Base-by-base conservation (phyloP, 2,888 invertebrate genomes). In the Lithophane leautieri region DNA sequence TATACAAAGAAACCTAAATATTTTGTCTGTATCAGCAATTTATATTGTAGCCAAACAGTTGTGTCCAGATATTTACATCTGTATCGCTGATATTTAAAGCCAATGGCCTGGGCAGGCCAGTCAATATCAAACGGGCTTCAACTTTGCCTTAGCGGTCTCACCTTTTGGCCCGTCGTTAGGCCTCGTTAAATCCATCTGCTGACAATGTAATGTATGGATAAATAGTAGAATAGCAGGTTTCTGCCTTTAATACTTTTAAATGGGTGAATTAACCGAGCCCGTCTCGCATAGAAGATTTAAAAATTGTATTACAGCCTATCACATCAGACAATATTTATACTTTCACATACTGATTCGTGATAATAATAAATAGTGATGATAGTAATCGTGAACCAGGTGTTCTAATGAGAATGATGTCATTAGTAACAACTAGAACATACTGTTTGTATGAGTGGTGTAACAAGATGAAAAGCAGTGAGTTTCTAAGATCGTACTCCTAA, bases 171-270 rank as follows among this genome's bases (percentile, higher is more conserved):
- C 40, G 70, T 25, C 56, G 54, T 71, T 60, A 69, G 58, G 58
- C 68, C 73, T 73, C 70, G 47, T 82, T 76, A 76, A 52, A 25
- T 28, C 50, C 76, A 82, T 78, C 62, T 80, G 76, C 19, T 77
- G 14, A 50, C 22, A 54, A 44, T 60, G 40, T 52, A 66, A 54
- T 47, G 34, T 1, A 44, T 25, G 1, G 12, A 16, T 56, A 22
- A 68, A 60, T 52, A 73, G 69, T 66, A 65, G 22, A 22, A 11
- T 25, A 63, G 16, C 2, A 44, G 16, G 4, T 44, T 25, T 7
- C 7, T 50, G 50, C 7, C n/a, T n/a, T 44, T 2, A 25, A 19
- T 19, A 25, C 16, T 25, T 63, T 44, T 19, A 25, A 65, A 65
- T 25, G 44, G 44, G 8, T 44, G 19, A 44, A 25, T 65, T 4